phyloP scores from a whole-genome alignment of 2,888 invertebrate species.

The Nudaria mundana region DNA sequence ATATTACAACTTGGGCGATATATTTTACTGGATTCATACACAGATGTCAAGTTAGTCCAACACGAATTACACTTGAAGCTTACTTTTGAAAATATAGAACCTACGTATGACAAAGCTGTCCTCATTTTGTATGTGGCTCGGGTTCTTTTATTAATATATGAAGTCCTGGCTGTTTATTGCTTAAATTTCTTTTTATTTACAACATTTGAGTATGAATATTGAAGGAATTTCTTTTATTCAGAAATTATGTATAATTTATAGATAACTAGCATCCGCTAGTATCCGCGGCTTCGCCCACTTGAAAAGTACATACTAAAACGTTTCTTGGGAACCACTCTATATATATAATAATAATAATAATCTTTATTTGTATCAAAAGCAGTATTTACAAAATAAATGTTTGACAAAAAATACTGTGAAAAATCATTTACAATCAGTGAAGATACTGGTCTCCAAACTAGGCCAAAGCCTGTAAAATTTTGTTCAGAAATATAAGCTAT shows the following conservation, averaged over 20 bases:
- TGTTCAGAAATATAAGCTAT: too few relatives aligned
- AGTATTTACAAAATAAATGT: too few relatives aligned
- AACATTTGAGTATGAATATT: not conserved
- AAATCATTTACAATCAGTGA: too few relatives aligned
- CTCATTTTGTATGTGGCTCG: not conserved
- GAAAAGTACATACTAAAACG: too few relatives aligned
- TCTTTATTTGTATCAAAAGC: too few relatives aligned
- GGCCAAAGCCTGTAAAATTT: too few relatives aligned
- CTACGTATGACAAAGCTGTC: constrained; percentile 17
- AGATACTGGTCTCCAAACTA: too few relatives aligned
- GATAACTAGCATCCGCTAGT: too few relatives aligned
- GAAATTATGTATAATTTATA: not conserved
- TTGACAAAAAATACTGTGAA: too few relatives aligned
- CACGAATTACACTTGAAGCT: constrained; percentile 39
- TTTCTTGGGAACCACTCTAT: too few relatives aligned
- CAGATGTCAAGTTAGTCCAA: constrained; percentile 30
- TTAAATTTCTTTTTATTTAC: not conserved
- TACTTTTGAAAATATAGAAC: constrained; percentile 18
- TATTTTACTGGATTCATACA: constrained; percentile 36
- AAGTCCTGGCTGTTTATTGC: not conserved
- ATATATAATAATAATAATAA: too few relatives aligned
- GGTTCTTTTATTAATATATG: constrained; percentile 1
- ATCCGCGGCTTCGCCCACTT: too few relatives aligned
- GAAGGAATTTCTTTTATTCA: not conserved
- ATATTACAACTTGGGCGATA: constrained; percentile 45